Evolutionary conservation across 2,888 invertebrate genomes (phyloP).

Genomic region (Agonopterix subpropinquella): DNA sequence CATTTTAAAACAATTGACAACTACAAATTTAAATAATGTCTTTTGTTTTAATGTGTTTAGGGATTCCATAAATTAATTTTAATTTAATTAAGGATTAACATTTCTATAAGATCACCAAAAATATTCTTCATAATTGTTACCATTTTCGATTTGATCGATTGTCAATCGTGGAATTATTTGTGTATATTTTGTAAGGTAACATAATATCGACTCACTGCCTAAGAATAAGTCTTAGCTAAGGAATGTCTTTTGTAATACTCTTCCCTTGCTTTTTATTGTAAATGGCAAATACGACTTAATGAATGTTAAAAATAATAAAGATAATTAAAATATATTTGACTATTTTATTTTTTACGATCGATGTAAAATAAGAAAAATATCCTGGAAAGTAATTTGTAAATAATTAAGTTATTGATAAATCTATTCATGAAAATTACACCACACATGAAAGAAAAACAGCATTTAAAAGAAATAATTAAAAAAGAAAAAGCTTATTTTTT

Average conservation of each 20-base stretch:
- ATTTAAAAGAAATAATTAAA: too few species aligned
- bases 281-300: constrained; percentile 68
- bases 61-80: too few species aligned
- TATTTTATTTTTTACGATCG: not conserved
- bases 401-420: not conserved
- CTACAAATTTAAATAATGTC: too few species aligned
- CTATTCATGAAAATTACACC: not conserved
- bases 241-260: constrained; percentile 50
- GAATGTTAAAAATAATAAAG: constrained; percentile 57
- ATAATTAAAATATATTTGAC: constrained; percentile 10
- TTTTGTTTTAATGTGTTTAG: too few species aligned
- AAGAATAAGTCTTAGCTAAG: constrained; percentile 53
- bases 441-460: not conserved
- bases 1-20: too few species aligned
- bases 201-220: constrained; percentile 39
- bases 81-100: constrained; percentile 48
- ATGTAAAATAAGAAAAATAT: not conserved
- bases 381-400: not conserved
- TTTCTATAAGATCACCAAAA: constrained; percentile 63
- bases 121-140: constrained; percentile 51
- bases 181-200: constrained; percentile 29
- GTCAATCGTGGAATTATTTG: constrained; percentile 18
- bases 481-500: too few species aligned
- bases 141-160: constrained; percentile 11
- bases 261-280: constrained; percentile 60